A percentile compares a stretch with the other conserved stretches of the same genome.
Evolutionary conservation across 2,888 invertebrate genomes (phyloP).

Genomic region (Dichetophora obliterata): DNA sequence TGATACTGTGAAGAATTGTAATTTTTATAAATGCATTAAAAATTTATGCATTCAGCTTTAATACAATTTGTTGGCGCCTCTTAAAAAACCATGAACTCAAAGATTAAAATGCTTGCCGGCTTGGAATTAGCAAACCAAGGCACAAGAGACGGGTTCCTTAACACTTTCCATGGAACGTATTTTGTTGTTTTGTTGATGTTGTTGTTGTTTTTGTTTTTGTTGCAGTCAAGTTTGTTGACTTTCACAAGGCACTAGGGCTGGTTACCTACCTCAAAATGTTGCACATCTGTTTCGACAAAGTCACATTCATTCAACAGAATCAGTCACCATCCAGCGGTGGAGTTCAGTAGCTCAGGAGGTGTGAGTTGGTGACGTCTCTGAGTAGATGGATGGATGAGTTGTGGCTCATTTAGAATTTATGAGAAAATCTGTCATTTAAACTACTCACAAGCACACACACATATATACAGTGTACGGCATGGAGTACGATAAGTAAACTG

Average conservation of each 20-base stretch:
- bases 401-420: constrained; percentile 40
- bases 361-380: neutral
- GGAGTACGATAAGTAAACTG: neutral
- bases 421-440: constrained; percentile 40
- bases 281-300: constrained; percentile 28
- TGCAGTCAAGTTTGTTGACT: constrained; percentile 31
- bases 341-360: too few species aligned
- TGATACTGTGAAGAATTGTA: too few species aligned
- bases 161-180: neutral
- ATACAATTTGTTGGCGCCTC: neutral
- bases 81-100: neutral
- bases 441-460: constrained; percentile 13
- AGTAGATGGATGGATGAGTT: constrained; percentile 28
- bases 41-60: too few species aligned
- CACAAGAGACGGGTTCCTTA: neutral
- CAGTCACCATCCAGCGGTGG: neutral
- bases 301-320: neutral
- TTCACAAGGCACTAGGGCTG: neutral
- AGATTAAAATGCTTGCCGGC: neutral
- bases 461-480: neutral
- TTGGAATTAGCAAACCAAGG: too few species aligned
- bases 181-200: neutral
- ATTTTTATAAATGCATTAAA: too few species aligned
- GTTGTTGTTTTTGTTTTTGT: constrained; percentile 3
- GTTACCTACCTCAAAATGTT: neutral